Conservation (phyloP, 2,113 vertebrate species). For the Smithornis capensis region DNA sequence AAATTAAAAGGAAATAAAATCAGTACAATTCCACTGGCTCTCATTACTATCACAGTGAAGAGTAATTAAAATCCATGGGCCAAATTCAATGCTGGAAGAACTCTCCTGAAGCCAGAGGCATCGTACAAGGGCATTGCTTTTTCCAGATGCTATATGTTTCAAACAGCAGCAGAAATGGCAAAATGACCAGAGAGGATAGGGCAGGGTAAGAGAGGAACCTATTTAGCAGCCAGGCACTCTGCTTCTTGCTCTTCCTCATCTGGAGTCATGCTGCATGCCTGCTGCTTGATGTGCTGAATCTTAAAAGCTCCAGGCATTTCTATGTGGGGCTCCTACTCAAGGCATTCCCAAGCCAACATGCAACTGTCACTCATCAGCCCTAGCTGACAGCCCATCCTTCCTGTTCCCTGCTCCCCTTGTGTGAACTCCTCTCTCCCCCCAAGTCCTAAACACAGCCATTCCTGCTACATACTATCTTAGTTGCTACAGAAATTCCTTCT, state of each 20-base stretch:
- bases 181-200: neutral
- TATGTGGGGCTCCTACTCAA: neutral
- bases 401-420: neutral
- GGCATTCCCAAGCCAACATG: neutral
- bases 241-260: neutral
- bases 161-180: neutral
- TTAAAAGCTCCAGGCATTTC: neutral
- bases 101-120: neutral
- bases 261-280: neutral
- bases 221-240: neutral
- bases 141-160: neutral
- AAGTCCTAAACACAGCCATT: neutral
- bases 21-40: conserved; percentile 44
- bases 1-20: conserved; percentile 70
- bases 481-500: neutral
- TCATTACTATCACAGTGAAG: conserved; percentile 41
- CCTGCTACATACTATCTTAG: neutral
- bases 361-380: neutral
- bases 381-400: neutral
- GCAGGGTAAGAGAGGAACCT: neutral
- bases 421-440: neutral
- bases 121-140: neutral
- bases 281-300: neutral
- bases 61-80: conserved; percentile 63
- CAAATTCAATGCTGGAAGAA: neutral